A percentile compares a stretch with the other conserved stretches of the same genome.
phyloP scores from a whole-genome alignment of 2,888 invertebrate species.

The Piscicola geometra region DNA sequence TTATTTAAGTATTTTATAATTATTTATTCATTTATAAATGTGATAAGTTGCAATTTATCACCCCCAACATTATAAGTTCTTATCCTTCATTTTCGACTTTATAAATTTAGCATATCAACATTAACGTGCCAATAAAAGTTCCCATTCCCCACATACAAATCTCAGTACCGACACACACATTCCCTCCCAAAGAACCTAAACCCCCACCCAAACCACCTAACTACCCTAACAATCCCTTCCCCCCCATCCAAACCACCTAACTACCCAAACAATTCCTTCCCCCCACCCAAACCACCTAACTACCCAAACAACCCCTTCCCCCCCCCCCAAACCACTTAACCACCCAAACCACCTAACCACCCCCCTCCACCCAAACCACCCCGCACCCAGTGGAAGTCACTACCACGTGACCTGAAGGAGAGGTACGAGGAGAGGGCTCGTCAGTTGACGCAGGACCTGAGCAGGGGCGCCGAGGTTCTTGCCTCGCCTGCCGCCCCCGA shows the following conservation, averaged over 20 bases:
- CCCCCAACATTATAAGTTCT: too few relatives aligned
- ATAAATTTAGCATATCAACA: too few relatives aligned
- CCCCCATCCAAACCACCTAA: too few relatives aligned
- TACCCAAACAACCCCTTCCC: not conserved
- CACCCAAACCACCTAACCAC: not conserved
- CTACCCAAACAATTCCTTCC: too few relatives aligned
- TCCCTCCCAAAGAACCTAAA: too few relatives aligned
- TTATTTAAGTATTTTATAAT: not conserved
- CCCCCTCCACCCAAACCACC: not conserved
- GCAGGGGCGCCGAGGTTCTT: slow-evolving; percentile 54
- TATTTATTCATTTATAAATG: not conserved
- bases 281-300: not conserved
- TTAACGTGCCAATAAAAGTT: too few relatives aligned
- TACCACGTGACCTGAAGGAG: slow-evolving; percentile 80
- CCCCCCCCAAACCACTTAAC: too few relatives aligned
- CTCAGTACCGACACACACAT: too few relatives aligned
- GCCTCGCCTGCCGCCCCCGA: slow-evolving; percentile 48
- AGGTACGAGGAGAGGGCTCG: slow-evolving; percentile 85
- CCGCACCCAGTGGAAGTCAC: slow-evolving; percentile 91
- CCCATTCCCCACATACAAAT: too few relatives aligned
- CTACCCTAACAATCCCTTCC: too few relatives aligned
- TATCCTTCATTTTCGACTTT: too few relatives aligned
- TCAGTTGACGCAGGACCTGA: slow-evolving; percentile 49
- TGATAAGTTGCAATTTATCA: not conserved
- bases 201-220: too few relatives aligned